phyloP scores from a whole-genome alignment of 2,113 vertebrate species.

The Nycticorax nycticorax region DNA sequence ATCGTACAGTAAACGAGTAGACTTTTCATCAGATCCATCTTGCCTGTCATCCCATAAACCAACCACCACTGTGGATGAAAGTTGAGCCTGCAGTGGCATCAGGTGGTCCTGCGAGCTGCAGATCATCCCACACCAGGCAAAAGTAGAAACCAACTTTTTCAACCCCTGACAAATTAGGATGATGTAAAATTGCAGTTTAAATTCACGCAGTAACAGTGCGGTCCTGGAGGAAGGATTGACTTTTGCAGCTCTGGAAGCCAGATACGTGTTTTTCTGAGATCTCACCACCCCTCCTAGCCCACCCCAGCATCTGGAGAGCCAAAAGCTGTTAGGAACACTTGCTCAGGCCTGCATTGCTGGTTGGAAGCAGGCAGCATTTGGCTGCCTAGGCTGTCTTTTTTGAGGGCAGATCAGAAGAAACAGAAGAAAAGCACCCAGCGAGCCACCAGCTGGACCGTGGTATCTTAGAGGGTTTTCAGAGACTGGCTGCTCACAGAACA shows the following conservation, averaged over 20 bases:
- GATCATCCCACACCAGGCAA: not conserved
- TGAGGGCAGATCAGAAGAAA: not conserved
- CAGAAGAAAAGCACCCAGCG: accelerated
- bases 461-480: not conserved
- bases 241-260: not conserved
- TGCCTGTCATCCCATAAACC: not conserved
- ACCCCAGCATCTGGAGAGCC: not conserved
- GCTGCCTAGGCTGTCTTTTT: not conserved
- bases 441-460: not conserved
- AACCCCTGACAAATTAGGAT: not conserved
- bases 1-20: not conserved
- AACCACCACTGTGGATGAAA: not conserved
- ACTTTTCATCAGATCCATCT: not conserved
- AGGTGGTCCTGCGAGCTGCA: not conserved
- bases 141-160: not conserved
- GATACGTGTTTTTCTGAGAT: too few relatives aligned
- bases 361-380: not conserved
- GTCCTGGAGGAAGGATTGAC: not conserved
- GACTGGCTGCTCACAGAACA: not conserved
- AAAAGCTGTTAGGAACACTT: accelerated
- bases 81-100: not conserved
- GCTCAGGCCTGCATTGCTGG: not conserved
- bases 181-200: not conserved
- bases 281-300: not conserved
- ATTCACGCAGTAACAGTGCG: not conserved